Evolutionary conservation across 2,113 vertebrate genomes (phyloP).

Genomic region (Nerophis lumbriciformis): DNA sequence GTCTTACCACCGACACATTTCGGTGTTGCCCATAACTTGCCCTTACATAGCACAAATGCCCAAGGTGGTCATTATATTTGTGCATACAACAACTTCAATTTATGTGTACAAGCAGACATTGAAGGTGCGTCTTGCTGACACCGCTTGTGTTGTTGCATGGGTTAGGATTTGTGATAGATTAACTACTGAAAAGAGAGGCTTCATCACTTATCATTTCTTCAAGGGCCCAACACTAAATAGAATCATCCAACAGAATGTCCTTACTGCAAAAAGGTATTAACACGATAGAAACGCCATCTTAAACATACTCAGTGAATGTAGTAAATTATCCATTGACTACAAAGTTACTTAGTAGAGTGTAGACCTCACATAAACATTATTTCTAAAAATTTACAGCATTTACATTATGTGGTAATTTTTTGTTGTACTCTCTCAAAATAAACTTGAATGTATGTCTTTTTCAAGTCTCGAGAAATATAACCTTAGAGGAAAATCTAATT

Average conservation of each 20-base stretch:
- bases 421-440: too few species aligned
- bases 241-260: background rate
- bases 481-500: too few species aligned
- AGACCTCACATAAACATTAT: too few species aligned
- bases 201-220: background rate
- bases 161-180: too few species aligned
- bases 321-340: slow-evolving; percentile 17
- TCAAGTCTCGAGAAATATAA: too few species aligned
- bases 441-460: too few species aligned
- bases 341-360: background rate
- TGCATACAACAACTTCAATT: slow-evolving; percentile 5
- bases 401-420: too few species aligned
- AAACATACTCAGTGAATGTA: background rate
- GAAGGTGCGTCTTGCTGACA: slow-evolving; percentile 23
- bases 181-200: too few species aligned
- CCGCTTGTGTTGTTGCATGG: too few species aligned
- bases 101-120: slow-evolving; percentile 17
- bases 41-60: slow-evolving; percentile 30
- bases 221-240: background rate
- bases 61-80: slow-evolving; percentile 40
- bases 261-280: background rate
- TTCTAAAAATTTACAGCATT: too few species aligned
- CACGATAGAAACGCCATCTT: background rate
- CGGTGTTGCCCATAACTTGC: slow-evolving; percentile 23
- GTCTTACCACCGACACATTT: slow-evolving; percentile 42